phyloP scores from a whole-genome alignment of 1,140 invertebrate species.

The Atta cephalotes region DNA sequence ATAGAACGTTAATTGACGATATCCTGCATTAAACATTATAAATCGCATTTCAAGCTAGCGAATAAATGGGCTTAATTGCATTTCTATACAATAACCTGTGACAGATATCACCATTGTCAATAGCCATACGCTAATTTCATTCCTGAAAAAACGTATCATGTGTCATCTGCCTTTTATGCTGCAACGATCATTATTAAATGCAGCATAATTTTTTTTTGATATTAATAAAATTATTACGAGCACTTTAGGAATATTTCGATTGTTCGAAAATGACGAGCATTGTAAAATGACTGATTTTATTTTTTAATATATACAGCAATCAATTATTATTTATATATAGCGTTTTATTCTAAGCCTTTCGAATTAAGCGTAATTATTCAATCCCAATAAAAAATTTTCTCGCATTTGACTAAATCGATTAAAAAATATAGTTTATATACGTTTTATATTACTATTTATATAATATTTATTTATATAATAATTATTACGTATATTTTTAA shows the following conservation, averaged over 20 bases:
- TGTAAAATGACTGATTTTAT: constrained; percentile 1
- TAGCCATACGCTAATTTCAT: constrained; percentile 46
- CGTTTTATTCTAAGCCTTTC: too few relatives aligned
- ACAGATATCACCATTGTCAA: background rate
- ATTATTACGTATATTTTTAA: too few relatives aligned
- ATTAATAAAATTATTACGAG: background rate
- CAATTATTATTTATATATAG: too few relatives aligned
- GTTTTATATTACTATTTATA: too few relatives aligned
- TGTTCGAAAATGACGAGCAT: background rate
- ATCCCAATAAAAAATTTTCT: too few relatives aligned
- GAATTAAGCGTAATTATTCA: too few relatives aligned
- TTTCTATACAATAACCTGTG: constrained; percentile 43
- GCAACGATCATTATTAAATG: background rate
- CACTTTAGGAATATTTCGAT: background rate
- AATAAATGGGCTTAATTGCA: constrained; percentile 65
- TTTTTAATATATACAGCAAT: background rate
- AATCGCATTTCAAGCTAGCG: constrained; percentile 55
- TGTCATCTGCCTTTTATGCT: background rate
- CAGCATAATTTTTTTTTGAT: background rate
- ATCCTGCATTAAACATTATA: constrained; percentile 45
- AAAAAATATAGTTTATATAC: too few relatives aligned
- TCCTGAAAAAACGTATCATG: background rate
- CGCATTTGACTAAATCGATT: too few relatives aligned
- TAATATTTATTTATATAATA: too few relatives aligned
- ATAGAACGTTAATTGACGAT: constrained; percentile 39